Evolutionary conservation across 2,888 invertebrate genomes (phyloP), one percentile per base, ranked within the genome.

Genomic region (Drosophila paranaensis): DNA sequence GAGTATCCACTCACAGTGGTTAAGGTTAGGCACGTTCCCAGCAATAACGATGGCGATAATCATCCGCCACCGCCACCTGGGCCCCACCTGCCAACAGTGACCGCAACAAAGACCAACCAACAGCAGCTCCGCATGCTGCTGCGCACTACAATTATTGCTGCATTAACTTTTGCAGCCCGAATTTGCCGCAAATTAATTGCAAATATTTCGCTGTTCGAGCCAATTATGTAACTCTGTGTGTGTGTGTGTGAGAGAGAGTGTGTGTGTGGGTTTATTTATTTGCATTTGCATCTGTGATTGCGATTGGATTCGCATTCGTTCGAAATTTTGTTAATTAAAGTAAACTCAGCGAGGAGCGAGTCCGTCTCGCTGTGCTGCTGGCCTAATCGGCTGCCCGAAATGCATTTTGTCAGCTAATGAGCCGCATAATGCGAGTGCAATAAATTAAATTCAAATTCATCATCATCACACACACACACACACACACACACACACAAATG

Each of bases 1-100:
- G 95, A 95, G 55, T 94, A 95, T 82, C 96, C 96, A 11, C 93
- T 97, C 40, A 96, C 95, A 14, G 95, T 96, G 68, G 95, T 95
- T 75, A 96, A 96, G 95, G 97, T 97, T 90, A 91, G 91, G 77
- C 71, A 64, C 72, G 71, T 70, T 63, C 66, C 42, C 37, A 53
- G 53, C 25, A 56, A 61, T 71, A 45, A 55, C 50, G 61, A 40
- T 40, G 20, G 20, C 20, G 33, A 45, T 51, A 37, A 53, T 35
- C 40, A 11, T 1, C 33, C 2, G 33, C 56, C 16, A 48, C 40
- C 42, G 35, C 35, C 2, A 35, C 35, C 51, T 20, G 33, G 14
- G 50, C 50, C 10, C 9, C 48, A 4, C 16, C 51, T 20, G 51
- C 20, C 48, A 16, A 33, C 11, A 51, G 51, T 55, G 55, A 74